Evolutionary conservation across 2,888 invertebrate species (phyloP).

Genomic region (Hydroisotoma schaefferi): DNA sequence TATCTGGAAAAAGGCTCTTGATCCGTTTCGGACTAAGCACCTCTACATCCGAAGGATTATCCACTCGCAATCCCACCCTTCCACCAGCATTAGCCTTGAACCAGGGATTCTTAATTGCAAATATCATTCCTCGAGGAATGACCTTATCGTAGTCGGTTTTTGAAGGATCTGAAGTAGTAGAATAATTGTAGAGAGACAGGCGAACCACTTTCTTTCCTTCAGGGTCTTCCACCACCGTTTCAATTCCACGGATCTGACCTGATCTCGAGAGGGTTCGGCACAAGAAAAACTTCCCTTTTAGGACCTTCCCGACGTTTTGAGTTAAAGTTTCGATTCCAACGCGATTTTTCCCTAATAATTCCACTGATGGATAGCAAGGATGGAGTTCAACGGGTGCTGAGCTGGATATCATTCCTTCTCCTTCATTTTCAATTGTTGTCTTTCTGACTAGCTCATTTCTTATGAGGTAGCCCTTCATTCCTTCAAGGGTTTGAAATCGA

Average conservation of each 20-base stretch:
- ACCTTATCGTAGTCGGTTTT: not conserved
- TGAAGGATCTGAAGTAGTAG: not conserved
- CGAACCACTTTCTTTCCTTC: slow-evolving; percentile 9
- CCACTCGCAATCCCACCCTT: not conserved
- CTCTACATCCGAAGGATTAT: slow-evolving; percentile 1
- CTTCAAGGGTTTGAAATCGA: too few species aligned
- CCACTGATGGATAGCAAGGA: too few species aligned
- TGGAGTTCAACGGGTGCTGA: too few species aligned
- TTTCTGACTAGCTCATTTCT: too few species aligned
- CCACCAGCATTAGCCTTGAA: not conserved
- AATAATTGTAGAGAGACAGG: slow-evolving; percentile 6
- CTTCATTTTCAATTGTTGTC: too few species aligned
- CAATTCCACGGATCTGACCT: not conserved
- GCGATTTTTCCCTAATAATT: too few species aligned
- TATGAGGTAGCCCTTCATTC: too few species aligned
- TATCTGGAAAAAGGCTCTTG: not conserved
- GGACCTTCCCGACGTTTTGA: too few species aligned
- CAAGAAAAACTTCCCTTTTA: slow-evolving; percentile 6
- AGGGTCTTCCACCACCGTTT: slow-evolving; percentile 13
- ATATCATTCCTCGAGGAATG: not conserved
- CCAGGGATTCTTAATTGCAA: slow-evolving; percentile 8
- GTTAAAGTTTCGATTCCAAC: too few species aligned
- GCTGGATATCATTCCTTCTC: too few species aligned
- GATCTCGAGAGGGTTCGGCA: not conserved
- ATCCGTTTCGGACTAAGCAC: not conserved